Evolutionary conservation across 30 jellyfish, hydroid and myxozoan species (phyloP).

Genomic region (Aurelia aurita complex sp. Pacific): DNA sequence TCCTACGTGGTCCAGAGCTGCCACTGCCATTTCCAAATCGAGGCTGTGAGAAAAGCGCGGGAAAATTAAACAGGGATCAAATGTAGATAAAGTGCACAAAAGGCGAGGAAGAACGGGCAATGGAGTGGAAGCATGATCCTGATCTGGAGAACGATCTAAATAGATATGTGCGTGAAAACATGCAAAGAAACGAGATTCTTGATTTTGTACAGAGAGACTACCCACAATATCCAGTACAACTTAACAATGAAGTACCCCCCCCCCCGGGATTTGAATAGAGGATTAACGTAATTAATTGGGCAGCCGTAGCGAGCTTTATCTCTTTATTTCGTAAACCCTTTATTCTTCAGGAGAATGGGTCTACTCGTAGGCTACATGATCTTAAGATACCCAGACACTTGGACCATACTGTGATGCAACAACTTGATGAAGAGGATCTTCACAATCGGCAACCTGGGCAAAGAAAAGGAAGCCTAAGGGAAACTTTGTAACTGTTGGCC

Average conservation of each 20-base stretch:
- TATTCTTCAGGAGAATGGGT: no score
- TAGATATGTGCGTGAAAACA: background rate
- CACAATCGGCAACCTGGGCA: slow-evolving; percentile 9
- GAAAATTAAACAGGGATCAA: no score
- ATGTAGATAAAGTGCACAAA: no score
- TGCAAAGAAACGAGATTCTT: slow-evolving; percentile 7
- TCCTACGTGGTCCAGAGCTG: no score
- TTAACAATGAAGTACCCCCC: no score
- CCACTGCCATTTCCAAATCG: no score
- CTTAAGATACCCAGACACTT: slow-evolving; percentile 24
- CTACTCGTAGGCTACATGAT: slow-evolving; percentile 23
- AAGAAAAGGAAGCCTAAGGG: slow-evolving; percentile 18
- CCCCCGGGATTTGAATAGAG: no score
- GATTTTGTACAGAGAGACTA: slow-evolving; percentile 16
- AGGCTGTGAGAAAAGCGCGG: no score
- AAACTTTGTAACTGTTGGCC: slow-evolving; percentile 34
- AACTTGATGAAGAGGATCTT: slow-evolving; percentile 29
- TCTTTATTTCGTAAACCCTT: no score
- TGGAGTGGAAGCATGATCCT: slow-evolving; percentile 27
- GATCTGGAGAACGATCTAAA: background rate
- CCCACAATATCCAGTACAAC: slow-evolving; percentile 29
- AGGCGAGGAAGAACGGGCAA: no score
- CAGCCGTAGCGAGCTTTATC: no score
- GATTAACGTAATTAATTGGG: no score
- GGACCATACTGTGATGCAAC: slow-evolving; percentile 44